phyloP scores from a whole-genome alignment of 1,140 invertebrate genomes.

The Nephotettix cincticeps region DNA sequence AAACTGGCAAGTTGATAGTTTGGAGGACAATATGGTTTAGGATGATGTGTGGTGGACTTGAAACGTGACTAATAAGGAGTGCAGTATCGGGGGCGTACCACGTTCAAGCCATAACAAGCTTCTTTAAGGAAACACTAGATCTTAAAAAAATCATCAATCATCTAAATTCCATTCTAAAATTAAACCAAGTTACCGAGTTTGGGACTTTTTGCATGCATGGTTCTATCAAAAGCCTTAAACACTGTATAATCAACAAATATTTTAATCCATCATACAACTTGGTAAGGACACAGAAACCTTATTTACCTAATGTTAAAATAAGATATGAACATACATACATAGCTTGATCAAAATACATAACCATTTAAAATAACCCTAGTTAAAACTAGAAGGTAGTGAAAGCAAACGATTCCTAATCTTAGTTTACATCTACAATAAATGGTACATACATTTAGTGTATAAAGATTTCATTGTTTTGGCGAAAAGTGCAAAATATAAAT shows the following conservation, averaged over 20 bases:
- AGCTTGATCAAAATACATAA: conserved; percentile 17
- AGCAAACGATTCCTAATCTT: neutral
- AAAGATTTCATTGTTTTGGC: neutral
- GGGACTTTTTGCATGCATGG: too few species aligned
- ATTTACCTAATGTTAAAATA: neutral
- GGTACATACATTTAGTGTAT: neutral
- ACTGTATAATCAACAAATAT: conserved; percentile 15
- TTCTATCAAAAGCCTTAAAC: too few species aligned
- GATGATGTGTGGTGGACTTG: too few species aligned
- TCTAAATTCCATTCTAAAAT: too few species aligned
- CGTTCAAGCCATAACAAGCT: too few species aligned
- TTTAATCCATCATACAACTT: neutral
- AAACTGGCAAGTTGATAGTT: too few species aligned
- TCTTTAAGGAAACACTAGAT: too few species aligned
- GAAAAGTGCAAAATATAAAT: neutral
- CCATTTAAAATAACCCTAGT: conserved; percentile 1
- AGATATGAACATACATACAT: conserved; percentile 13
- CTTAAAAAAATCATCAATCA: too few species aligned
- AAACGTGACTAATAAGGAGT: too few species aligned
- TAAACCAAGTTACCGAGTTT: too few species aligned
- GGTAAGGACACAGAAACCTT: conserved; percentile 11
- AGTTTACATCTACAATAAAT: neutral
- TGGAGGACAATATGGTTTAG: too few species aligned
- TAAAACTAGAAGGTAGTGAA: neutral
- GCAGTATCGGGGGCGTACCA: too few species aligned